Conservation (phyloP, 2,888 invertebrate genomes). For the Clistopyga incitator region DNA sequence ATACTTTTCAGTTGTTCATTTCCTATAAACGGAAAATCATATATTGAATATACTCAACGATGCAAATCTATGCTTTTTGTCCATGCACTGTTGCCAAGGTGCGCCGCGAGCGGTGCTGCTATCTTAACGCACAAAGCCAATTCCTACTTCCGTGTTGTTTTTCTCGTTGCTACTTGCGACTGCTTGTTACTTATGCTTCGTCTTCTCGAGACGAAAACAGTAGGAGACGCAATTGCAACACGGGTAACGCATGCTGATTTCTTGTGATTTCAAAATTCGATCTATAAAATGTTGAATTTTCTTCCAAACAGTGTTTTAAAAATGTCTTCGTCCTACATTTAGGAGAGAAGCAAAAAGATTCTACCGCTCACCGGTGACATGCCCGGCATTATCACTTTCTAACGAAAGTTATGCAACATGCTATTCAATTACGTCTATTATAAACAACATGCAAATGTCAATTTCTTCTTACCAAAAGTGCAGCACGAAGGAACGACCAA, state of each 20-base stretch:
- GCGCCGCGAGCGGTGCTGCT: too few species aligned
- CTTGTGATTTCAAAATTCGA: slow-evolving; percentile 6
- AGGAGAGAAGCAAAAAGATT: not conserved
- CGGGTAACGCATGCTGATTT: not conserved
- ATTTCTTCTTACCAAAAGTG: slow-evolving; percentile 65
- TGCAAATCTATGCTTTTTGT: too few species aligned
- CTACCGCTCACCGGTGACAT: not conserved
- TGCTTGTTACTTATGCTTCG: not conserved
- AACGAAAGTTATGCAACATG: slow-evolving; percentile 55
- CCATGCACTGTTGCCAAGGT: too few species aligned
- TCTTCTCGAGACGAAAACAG: not conserved
- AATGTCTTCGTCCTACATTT: not conserved
- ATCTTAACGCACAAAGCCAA: not conserved
- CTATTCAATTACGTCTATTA: too few species aligned
- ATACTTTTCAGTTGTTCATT: too few species aligned
- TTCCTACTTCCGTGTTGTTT: not conserved
- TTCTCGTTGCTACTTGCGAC: not conserved
- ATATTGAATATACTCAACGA: too few species aligned
- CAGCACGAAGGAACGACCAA: slow-evolving; percentile 63
- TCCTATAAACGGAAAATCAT: too few species aligned
- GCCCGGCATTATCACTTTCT: slow-evolving; percentile 3
- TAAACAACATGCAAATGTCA: slow-evolving; percentile 65
- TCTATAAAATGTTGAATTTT: not conserved
- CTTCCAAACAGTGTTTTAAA: not conserved
- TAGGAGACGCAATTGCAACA: not conserved